Evolutionary conservation across 2,797 vertebrate genomes (phyloP), one percentile per base, ranked within the genome.

Genomic region (Neosilurus hyrtlii): DNA sequence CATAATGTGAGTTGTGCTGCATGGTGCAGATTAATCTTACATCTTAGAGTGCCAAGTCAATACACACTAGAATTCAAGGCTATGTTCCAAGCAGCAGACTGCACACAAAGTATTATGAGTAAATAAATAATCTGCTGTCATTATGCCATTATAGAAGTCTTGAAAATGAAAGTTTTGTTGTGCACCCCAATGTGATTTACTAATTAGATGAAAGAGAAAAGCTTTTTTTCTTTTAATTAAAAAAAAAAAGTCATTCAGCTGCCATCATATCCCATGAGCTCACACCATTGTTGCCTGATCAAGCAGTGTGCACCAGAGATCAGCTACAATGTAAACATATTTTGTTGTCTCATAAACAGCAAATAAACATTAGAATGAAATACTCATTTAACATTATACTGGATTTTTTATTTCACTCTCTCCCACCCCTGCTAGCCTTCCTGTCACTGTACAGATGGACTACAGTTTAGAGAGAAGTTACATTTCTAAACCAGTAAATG

Each of bases 91-190:
- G 35, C 35, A 75, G 20, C 54, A 75, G 14, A 35, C 73, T 75
- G 20, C 26, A 59, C 73, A 59, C 18, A 37, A 76, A 77, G n/a
- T 77, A 49, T 62, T 62, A 62, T 77, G 8, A 62, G 75, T 62
- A 62, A 77, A 77, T 49, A 77, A 62, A 77, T 77, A 77, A 77
- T 77, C 35, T 61, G 14, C 35, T 62, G 75, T 62, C 57, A 77
- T 77, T 77, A 63, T 51, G 20, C 15, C 18, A 63, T 59, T 37
- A 75, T 9, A 75, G 18, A 57, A 7, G 37, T 37, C 9, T 62
- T 30, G 24, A 74, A 16, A 74, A 57, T 57, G 35, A 59, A 22
- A 22, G 16, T 75, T 63, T 49, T 24, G 49, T 49, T 63, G 9
- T 63, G 59, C 1, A 24, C 59, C 49, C 37, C 43, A 63, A 11